Base-by-base conservation (phyloP, 92 coral and sea anemone genomes). In the Pocillopora grandis region DNA sequence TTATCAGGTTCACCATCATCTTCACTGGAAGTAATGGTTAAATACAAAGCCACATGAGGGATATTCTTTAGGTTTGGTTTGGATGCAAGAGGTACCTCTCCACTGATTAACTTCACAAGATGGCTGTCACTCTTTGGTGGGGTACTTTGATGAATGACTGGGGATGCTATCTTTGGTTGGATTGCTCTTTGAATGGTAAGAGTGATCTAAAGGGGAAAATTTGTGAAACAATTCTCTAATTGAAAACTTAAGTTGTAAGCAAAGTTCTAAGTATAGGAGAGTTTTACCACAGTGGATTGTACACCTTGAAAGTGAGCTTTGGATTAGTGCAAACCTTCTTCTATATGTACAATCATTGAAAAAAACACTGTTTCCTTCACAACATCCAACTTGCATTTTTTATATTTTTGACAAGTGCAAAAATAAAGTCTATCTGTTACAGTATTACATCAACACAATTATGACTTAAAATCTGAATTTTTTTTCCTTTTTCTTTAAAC, bases 31-130 rank as follows among this genome's bases (percentile, higher is more conserved):
- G 94, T 91, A 42, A 96, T 87, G 66, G 98, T 88, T 31, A 96
- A 94, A 79, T 90, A 96, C 76, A 92, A 81, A n/a, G 93, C 94
- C 68, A 91, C 94, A 87, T 94, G 99, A 19, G 97, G 90, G 59
- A 92, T 87, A 60, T 78, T 87, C 78, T 87, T 87, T 72, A 96
- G 67, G 76, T 94, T 92, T 49, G 90, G 90, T 77, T 88, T 87
- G 55, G 81, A 65, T 11, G 80, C 75, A 6, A 73, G 87, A 33
- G 95, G 80, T 62, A 76, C 66, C 81, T 91, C 91, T 48, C 99
- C 99, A 89, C 97, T 96, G 57, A 96, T 94, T 77, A 96, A 78
- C 71, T 94, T 94, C 72, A 96, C 89, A 70, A 96, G 87, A 79
- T 96, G 99, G 72, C 90, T 94, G 78, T 96, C 99, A 75, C 91